These are phyloP conservation scores for Leptosomus discolor DNA, from an alignment of 2,113 vertebrate genomes.

Conservation along the genomic window DNA sequence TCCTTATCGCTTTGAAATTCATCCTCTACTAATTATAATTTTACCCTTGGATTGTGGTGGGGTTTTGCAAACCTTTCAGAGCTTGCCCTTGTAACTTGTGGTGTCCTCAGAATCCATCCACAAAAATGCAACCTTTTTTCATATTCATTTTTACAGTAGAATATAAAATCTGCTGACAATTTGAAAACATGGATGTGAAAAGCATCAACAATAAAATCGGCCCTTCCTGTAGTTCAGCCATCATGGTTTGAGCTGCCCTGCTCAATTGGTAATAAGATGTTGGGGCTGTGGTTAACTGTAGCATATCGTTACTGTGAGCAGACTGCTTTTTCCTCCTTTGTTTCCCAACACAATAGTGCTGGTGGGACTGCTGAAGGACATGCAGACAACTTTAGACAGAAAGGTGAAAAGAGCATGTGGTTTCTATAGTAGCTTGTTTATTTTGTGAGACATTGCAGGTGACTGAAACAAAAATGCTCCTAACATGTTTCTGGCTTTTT, in stretches of 20 bases:
- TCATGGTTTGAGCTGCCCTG: neutral
- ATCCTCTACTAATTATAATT: neutral
- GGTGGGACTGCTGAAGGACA: neutral
- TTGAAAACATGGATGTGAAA: neutral
- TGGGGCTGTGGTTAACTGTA: neutral
- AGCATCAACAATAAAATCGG: neutral
- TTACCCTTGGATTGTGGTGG: neutral
- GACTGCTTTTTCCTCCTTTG: neutral
- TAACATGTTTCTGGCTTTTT: no score
- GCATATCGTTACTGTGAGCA: fast-evolving
- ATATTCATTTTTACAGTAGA: neutral
- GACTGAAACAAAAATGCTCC: neutral
- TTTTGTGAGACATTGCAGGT: neutral
- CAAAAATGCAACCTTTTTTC: neutral
- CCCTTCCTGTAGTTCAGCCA: neutral
- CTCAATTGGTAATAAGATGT: neutral
- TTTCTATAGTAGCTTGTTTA: neutral
- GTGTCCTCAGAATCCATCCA: neutral
- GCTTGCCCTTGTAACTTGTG: neutral
- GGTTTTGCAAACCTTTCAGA: neutral
- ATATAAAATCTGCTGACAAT: neutral
- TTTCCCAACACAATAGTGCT: neutral
- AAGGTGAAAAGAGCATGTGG: neutral
- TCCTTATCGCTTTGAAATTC: neutral
- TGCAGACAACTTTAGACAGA: fast-evolving